Percentiles rank a stretch among this genome's conserved stretches.
Evolutionary conservation across 2,113 vertebrate species (phyloP).

Genomic region (Hemicordylus capensis): DNA sequence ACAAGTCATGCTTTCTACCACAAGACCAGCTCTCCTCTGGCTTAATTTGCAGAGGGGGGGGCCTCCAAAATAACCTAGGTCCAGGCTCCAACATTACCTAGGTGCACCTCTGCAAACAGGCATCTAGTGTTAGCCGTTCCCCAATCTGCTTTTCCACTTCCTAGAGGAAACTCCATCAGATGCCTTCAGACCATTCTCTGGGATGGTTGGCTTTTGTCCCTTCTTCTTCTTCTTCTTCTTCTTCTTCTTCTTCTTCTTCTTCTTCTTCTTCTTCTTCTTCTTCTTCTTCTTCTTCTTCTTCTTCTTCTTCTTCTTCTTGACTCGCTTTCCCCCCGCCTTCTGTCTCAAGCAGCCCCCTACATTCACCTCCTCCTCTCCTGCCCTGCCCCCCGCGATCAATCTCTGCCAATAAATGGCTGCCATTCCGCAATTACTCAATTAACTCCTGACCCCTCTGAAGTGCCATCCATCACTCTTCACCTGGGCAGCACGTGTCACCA

Average conservation of each 20-base stretch:
- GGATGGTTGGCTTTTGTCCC: background rate
- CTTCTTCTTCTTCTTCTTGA: background rate
- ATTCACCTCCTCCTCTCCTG: background rate
- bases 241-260: background rate
- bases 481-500: background rate
- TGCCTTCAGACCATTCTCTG: background rate
- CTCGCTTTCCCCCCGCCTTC: background rate
- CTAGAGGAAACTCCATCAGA: background rate
- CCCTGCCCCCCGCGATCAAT: background rate
- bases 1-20: no score
- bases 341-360: background rate
- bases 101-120: no score
- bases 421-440: conserved; percentile 35
- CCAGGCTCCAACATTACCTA: no score
- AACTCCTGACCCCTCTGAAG: background rate
- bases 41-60: no score
- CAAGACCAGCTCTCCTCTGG: no score
- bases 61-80: no score
- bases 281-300: background rate
- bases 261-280: background rate
- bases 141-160: background rate
- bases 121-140: background rate
- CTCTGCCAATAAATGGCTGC: conserved; percentile 13
- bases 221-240: no score
- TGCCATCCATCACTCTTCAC: conserved; percentile 20